These are phyloP conservation scores for Centropus unirufus DNA, from an alignment of 2,113 vertebrate species.

Conservation along the genomic window DNA sequence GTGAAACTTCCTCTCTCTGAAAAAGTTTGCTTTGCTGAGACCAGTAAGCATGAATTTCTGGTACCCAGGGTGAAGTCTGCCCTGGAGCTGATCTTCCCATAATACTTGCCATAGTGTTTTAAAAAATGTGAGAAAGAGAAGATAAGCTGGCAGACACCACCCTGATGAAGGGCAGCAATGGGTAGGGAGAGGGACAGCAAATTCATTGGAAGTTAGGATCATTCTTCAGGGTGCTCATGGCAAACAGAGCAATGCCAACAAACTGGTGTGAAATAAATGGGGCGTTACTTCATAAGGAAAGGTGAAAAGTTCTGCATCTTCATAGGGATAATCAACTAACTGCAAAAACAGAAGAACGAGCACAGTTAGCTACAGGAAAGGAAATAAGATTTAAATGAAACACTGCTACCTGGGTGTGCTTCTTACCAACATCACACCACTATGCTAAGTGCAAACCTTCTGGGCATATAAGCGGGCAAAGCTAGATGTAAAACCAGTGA, in stretches of 20 bases:
- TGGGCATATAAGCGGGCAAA: not conserved
- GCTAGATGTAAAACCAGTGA: not conserved
- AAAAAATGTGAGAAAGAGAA: not conserved
- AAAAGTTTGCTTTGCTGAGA: not conserved
- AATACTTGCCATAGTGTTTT: not conserved
- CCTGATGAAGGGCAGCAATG: accelerated
- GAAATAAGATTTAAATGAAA: not conserved
- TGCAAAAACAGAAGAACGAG: not conserved
- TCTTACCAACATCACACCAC: not conserved
- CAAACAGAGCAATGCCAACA: not conserved
- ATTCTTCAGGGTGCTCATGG: not conserved
- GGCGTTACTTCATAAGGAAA: not conserved
- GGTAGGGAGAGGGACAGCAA: not conserved
- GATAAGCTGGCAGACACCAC: not conserved
- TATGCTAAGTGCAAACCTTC: not conserved
- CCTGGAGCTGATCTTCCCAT: not conserved
- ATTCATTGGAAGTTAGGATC: accelerated
- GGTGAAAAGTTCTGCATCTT: not conserved
- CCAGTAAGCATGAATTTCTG: accelerated
- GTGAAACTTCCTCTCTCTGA: not conserved
- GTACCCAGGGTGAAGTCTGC: not conserved
- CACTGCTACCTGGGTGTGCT: not conserved
- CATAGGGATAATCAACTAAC: not conserved
- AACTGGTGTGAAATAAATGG: not conserved
- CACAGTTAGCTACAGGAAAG: not conserved